Base-by-base conservation (phyloP, 2,113 vertebrate genomes). In the Aptenodytes patagonicus region DNA sequence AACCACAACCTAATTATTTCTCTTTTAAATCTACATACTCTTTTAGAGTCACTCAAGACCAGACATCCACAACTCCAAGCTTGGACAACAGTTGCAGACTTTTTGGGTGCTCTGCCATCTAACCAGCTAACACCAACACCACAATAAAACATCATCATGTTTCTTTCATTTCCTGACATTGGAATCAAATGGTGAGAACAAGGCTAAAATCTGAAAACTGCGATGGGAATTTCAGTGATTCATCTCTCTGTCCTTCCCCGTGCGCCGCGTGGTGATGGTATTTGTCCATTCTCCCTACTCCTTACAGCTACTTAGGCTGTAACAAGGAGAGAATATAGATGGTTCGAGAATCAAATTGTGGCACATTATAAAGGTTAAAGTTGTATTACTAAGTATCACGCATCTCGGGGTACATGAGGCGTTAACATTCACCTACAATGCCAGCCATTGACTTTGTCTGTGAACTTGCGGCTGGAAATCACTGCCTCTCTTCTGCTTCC, bases 331-430 rank as follows among this genome's bases (percentile, higher is more conserved):
- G 68, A 93, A 90, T 79, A 86, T 26, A 83, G 92, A 97, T 66
- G 36, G 57, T 68, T 66, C 20, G 29, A 79, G 77, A 95, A 94
- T 89, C 71, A 94, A 95, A 92, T 94, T 71, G 91, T 2, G 4
- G 77, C 9, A 3, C 81, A 79, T 92, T 95, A 70, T 75, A 97
- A 95, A 97, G 95, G 92, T 97, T 95, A 97, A 91, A 87, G 78
- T 54, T 92, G 82, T 93, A 91, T 78, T 90, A 89, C 88, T 87
- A 90, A 96, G 71, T 86, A 89, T 89, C 61, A 64, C 28, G 18
- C 49, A 47, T 87, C 77, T 76, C 3, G 1, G 82, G 81, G 54
- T 90, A 77, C 72, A 87, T 16, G 65, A 96, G 88, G 36, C 16
- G 12, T 93, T 85, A 80, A 80, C 6, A 85, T 78, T 96, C 89